These are phyloP conservation scores for Nestor notabilis DNA, from an alignment of 2,113 vertebrate genomes.

Conservation along the genomic window DNA sequence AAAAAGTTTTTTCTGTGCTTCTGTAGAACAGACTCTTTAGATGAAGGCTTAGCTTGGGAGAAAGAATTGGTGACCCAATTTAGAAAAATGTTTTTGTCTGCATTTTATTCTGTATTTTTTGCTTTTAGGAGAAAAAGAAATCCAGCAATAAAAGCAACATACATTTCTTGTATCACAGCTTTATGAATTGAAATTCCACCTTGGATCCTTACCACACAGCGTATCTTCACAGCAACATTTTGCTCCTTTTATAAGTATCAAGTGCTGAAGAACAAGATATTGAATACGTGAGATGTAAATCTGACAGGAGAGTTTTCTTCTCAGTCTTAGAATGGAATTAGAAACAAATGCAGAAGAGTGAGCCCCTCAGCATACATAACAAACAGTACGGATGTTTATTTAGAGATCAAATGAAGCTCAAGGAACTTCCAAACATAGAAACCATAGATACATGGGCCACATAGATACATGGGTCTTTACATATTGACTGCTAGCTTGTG, in stretches of 20 bases:
- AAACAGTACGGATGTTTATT: not conserved
- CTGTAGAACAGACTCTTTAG: not conserved
- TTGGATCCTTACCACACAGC: not conserved
- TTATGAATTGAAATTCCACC: constrained; percentile 14
- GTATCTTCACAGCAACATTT: not conserved
- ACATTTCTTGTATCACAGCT: constrained; percentile 2
- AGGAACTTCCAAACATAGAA: not conserved
- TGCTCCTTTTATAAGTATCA: not conserved
- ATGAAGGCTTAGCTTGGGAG: not conserved
- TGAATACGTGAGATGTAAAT: not conserved
- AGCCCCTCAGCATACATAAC: not conserved
- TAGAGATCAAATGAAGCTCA: not conserved
- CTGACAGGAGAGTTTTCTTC: not conserved
- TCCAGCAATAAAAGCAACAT: not conserved
- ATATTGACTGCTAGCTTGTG: not conserved
- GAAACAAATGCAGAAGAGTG: not conserved
- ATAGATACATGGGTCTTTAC: not conserved
- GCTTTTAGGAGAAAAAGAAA: not conserved
- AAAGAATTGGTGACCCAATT: not conserved
- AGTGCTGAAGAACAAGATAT: not conserved
- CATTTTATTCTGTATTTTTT: not conserved
- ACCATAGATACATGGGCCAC: not conserved
- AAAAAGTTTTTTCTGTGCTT: not conserved
- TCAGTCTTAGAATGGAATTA: not conserved
- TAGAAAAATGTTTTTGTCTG: not conserved